Evolutionary conservation across 2,888 invertebrate genomes (phyloP), one percentile per base, ranked within the genome.

Genomic region (Ametastegia equiseti): DNA sequence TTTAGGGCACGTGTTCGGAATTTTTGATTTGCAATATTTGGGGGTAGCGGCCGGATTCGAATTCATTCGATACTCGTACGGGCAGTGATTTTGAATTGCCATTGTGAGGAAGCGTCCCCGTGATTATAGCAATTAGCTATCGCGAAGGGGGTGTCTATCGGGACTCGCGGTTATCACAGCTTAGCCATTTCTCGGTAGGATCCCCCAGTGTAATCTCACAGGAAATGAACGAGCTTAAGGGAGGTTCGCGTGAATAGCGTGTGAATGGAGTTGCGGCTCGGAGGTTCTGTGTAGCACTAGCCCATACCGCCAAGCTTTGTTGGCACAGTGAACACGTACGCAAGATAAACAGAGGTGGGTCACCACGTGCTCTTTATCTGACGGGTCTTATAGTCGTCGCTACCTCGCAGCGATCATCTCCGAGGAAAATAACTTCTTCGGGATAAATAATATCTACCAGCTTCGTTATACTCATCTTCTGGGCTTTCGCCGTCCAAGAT

Each of bases 161-260:
- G 60, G 77, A 60, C 33, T 60, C 42, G 60, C 27, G 77, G 78
- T 60, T 57, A 78, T 78, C 78, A 63, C 57, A 60, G 78, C 78
- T 39, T 63, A 39, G 78, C 78, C 78, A 78, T 78, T 78, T 54
- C 60, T 78, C 23, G 78, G 60, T 60, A 23, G 54, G 33, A 60
- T 60, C 78, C 45, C n/a, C 60, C 42, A 27, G 78, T 63, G 42
- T 78, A 63, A 60, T 78, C 78, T 78, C 57, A 42, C 23, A 63
- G 57, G 78, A 78, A 63, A 78, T 78, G 60, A 78, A 78, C 78
- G 42, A 78, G 60, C 78, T 63, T 45, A 78, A 39, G 23, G 78
- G 78, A 60, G 47, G 39, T 45, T 60, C 60, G 23, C 50, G 27
- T 78, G 78, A 78, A 78, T 60, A 27, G 60, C 60, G 78, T 27